Evolutionary conservation across 2,113 vertebrate genomes (phyloP).

Genomic region (Isurus oxyrinchus): DNA sequence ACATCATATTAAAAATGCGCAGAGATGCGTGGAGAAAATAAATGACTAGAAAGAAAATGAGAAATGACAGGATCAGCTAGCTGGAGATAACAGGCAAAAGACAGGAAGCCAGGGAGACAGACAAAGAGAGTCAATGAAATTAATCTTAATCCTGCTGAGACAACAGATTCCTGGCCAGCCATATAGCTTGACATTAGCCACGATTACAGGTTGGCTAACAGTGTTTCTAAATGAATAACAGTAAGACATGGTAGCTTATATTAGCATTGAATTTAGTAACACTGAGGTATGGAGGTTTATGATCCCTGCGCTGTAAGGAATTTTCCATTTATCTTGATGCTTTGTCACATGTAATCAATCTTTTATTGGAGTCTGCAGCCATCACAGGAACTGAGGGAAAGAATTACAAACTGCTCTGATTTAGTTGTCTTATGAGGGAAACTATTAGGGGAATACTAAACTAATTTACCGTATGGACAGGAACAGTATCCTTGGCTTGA

Average conservation of each 20-base stretch:
- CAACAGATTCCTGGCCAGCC: conserved; percentile 47
- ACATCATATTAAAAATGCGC: conserved; percentile 1
- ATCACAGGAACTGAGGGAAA: conserved; percentile 21
- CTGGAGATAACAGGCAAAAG: conserved; percentile 53
- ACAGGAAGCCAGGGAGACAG: conserved; percentile 58
- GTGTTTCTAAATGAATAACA: conserved; percentile 44
- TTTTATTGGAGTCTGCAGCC: conserved; percentile 25
- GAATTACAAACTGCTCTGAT: neutral
- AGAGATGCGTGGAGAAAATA: conserved; percentile 40
- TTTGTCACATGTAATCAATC: conserved; percentile 16
- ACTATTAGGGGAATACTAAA: conserved; percentile 5
- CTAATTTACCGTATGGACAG: neutral
- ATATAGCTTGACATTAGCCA: conserved; percentile 41
- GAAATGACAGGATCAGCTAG: conserved; percentile 55
- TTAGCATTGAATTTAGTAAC: neutral
- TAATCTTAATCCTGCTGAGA: conserved; percentile 57
- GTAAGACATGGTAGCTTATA: conserved; percentile 39
- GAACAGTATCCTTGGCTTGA: neutral
- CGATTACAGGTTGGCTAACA: conserved; percentile 44
- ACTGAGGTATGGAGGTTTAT: neutral
- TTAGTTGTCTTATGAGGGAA: neutral
- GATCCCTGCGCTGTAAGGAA: conserved; percentile 5
- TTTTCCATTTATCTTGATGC: conserved; percentile 37
- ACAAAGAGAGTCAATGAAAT: conserved; percentile 59
- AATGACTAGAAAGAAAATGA: conserved; percentile 51